These are phyloP conservation scores for Microcebus murinus DNA, from an alignment of 2,113 vertebrate species.

Conservation along the genomic window DNA sequence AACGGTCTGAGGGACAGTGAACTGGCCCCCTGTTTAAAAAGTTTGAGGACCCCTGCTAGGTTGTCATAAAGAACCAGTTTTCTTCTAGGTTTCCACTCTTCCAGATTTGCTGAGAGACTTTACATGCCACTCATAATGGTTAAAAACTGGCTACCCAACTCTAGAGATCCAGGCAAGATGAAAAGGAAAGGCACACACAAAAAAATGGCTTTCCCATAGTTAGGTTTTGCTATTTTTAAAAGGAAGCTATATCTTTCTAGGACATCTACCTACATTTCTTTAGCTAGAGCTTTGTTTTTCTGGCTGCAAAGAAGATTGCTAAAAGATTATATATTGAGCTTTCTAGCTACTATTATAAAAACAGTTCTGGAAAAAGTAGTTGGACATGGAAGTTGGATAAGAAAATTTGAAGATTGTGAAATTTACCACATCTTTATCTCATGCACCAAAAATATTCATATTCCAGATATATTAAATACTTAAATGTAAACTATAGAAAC, in stretches of 20 bases:
- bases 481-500: neutral
- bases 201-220: neutral
- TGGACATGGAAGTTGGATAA: neutral
- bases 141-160: neutral
- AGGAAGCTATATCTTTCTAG: neutral
- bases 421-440: neutral
- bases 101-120: neutral
- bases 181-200: neutral
- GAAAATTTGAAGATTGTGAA: neutral
- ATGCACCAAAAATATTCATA: neutral
- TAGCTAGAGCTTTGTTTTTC: neutral
- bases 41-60: too few relatives aligned
- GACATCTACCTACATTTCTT: neutral
- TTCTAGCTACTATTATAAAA: neutral
- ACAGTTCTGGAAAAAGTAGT: neutral
- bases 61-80: neutral
- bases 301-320: neutral
- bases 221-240: neutral
- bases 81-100: neutral
- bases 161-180: neutral
- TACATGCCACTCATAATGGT: neutral
- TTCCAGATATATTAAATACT: neutral
- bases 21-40: too few relatives aligned
- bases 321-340: neutral
- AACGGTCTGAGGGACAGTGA: too few relatives aligned